Conservation (phyloP, 2,888 invertebrate genomes). For the Ischnus inquisitorius region DNA sequence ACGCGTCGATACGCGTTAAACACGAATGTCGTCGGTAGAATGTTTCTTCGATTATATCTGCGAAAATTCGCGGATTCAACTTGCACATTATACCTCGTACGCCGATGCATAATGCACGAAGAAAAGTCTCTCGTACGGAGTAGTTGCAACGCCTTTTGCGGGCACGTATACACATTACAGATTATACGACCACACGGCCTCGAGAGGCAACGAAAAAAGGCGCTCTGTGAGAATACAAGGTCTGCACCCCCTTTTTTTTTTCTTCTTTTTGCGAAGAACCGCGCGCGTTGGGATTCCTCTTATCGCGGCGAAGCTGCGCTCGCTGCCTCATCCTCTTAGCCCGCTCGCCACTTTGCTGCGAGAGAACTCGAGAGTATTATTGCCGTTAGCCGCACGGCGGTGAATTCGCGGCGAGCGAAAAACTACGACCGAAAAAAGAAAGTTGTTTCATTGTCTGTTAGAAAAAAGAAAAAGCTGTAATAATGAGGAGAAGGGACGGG, state of each 20-base stretch:
- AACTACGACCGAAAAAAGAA: constrained; percentile 17
- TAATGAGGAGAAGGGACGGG: too few species aligned
- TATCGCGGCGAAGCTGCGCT: not conserved
- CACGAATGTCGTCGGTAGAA: not conserved
- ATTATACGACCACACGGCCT: not conserved
- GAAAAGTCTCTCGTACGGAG: constrained; percentile 13
- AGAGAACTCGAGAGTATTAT: constrained; percentile 38
- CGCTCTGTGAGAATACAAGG: constrained; percentile 13
- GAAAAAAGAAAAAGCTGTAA: constrained; percentile 22
- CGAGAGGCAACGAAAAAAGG: constrained; percentile 29
- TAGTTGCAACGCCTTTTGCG: not conserved
- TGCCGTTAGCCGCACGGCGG: not conserved
- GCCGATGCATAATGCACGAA: not conserved
- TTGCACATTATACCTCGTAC: not conserved
- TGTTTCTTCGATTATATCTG: not conserved
- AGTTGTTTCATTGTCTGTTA: constrained; percentile 38
- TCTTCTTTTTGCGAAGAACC: not conserved
- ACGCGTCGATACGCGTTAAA: too few species aligned
- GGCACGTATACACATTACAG: not conserved
- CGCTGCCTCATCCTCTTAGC: constrained; percentile 12
- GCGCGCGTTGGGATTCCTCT: not conserved
- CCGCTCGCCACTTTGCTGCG: not conserved
- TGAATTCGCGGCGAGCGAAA: not conserved
- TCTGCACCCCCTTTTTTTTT: not conserved
- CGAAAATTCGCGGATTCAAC: not conserved